These are phyloP conservation scores for Podarcis muralis DNA, from an alignment of 2,113 vertebrate genomes.

Conservation along the genomic window DNA sequence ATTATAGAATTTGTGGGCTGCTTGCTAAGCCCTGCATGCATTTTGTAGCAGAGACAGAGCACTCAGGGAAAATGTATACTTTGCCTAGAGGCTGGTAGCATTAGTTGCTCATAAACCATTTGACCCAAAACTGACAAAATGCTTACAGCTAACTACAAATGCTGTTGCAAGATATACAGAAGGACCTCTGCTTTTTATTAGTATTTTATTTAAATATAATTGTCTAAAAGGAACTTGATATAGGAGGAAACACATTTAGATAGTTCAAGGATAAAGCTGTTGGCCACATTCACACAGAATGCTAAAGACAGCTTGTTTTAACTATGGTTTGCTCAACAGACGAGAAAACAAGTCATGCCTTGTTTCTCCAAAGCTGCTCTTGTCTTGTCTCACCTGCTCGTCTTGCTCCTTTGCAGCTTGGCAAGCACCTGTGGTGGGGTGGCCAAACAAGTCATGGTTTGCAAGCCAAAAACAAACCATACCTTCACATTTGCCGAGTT, in stretches of 20 bases:
- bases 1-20: neutral
- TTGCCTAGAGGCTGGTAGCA: neutral
- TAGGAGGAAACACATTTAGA: no score
- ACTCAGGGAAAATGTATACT: constrained; percentile 5
- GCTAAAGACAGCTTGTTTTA: no score
- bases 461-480: no score
- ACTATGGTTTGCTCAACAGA: no score
- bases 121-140: neutral
- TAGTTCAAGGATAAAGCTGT: neutral
- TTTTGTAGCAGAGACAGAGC: neutral
- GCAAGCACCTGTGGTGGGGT: no score
- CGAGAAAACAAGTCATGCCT: no score
- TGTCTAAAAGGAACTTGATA: neutral
- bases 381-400: no score
- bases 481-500: no score
- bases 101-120: neutral
- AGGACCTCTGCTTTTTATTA: neutral
- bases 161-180: neutral
- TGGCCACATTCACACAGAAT: no score
- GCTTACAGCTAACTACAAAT: neutral
- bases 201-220: neutral
- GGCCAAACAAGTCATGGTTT: no score
- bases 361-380: no score
- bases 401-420: no score
- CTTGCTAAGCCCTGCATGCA: neutral